Conservation (phyloP, 2,888 invertebrate species). For the Pseudoips prasinana region DNA sequence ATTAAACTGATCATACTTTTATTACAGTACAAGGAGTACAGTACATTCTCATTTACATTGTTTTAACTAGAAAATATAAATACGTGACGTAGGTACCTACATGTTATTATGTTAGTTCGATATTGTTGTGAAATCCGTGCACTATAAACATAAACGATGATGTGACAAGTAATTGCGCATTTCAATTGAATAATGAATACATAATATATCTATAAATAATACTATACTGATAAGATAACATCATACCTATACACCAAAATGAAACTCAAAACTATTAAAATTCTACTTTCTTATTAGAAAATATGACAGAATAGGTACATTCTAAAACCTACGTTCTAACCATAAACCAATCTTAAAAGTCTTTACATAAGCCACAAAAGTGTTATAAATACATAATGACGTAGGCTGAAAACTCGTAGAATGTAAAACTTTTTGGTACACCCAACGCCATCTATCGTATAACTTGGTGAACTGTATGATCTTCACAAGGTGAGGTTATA, state of each 20-base stretch:
- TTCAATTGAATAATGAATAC: constrained; percentile 42
- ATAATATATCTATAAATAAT: constrained; percentile 35
- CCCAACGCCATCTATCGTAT: constrained; percentile 60
- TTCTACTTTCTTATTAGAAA: no score
- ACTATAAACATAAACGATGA: constrained; percentile 5
- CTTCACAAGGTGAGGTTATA: constrained; percentile 40
- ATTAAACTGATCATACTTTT: no score
- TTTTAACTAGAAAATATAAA: no score
- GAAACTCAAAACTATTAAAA: no score
- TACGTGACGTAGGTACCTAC: no score
- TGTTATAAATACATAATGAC: constrained; percentile 16
- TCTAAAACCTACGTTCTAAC: no score
- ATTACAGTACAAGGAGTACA: no score
- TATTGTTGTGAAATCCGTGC: no score
- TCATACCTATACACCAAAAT: constrained; percentile 4
- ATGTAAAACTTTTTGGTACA: constrained; percentile 38
- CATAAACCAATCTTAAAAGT: no score
- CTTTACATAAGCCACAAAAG: background rate
- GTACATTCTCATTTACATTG: no score
- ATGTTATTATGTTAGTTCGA: no score
- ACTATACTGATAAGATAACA: constrained; percentile 47
- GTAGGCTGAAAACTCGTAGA: constrained; percentile 39
- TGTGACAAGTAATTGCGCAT: constrained; percentile 44
- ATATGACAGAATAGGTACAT: no score
- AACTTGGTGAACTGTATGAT: constrained; percentile 56